Base-by-base conservation (phyloP, 1,140 invertebrate species). In the Zaprionus tsacasi region DNA sequence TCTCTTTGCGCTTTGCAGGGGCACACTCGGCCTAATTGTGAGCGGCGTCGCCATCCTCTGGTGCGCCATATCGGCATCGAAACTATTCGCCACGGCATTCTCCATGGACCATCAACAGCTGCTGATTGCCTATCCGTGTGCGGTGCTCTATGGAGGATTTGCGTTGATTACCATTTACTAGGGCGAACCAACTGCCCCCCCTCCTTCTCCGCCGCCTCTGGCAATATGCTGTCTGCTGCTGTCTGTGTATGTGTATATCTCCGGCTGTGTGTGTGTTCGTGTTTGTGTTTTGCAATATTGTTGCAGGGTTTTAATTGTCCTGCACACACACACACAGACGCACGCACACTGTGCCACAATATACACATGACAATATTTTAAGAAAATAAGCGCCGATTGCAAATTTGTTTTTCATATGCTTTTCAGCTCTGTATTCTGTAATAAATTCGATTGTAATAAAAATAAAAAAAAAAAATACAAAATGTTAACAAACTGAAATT, bases 51-150 rank as follows among this genome's bases (percentile, higher is more conserved):
- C 95, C 25, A 95, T 98, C 61, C 79, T 96, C n/a, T 98, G 97
- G 97, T 97, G 97, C 92, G 95, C 95, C 81, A 92, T 96, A 57
- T 96, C 96, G 15, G 96, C 97, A n/a, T 97, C 96, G 15, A 97
- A 97, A 93, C 93, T 97, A 35, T 98, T 98, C 93, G 96, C 97
- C 17, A 96, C 95, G 27, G 93, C 93, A 63, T 95, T 96, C 55
- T 93, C 96, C 56, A 94, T 94, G 69, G 96, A 97, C 94, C 95
- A 96, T 81, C 97, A 98, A 93, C 96, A 96, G 92, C 93, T 96
- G n/a, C 93, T 97, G 27, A 95, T 98, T 61, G 96, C 96, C 25
- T 98, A 98, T 93, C 97, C 97, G 10, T 98, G 97, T 93, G 95
- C 95, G 54, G 93, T 98, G 43, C 93, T 98, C 48, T 98, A 98